phyloP scores from a whole-genome alignment of 2,113 vertebrate genomes.

The Protomyctophum bolini region DNA sequence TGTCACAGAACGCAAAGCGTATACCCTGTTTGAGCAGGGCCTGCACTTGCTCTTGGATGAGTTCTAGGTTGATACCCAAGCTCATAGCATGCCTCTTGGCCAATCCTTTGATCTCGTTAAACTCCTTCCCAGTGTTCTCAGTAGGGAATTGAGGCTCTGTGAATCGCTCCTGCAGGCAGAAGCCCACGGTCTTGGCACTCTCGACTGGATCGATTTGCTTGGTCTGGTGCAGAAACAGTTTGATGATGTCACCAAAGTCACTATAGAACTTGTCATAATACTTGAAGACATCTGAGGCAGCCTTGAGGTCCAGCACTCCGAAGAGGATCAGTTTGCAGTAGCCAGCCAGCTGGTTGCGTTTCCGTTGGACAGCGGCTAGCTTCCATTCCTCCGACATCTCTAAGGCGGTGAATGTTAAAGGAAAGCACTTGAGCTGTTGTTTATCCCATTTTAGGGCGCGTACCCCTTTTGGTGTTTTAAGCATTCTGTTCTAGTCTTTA shows the following conservation, averaged over 20 bases:
- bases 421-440: too few relatives aligned
- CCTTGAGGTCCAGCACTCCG: too few relatives aligned
- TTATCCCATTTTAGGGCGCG: too few relatives aligned
- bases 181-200: constrained; percentile 84
- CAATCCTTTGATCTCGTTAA: constrained; percentile 83
- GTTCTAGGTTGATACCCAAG: constrained; percentile 83
- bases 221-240: constrained; percentile 82
- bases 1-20: constrained; percentile 79
- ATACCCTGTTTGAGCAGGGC: constrained; percentile 85
- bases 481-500: constrained; percentile 28
- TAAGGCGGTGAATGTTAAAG: too few relatives aligned
- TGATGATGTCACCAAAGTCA: constrained; percentile 92
- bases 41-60: constrained; percentile 80
- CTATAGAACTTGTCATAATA: constrained; percentile 88
- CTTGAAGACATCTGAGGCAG: too few relatives aligned
- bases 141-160: constrained; percentile 75
- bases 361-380: too few relatives aligned
- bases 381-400: too few relatives aligned
- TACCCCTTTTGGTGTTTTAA: too few relatives aligned
- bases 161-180: constrained; percentile 86
- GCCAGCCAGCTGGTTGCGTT: too few relatives aligned
- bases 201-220: constrained; percentile 80
- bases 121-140: constrained; percentile 68
- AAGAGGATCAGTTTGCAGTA: too few relatives aligned
- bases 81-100: constrained; percentile 86